These are phyloP conservation scores for Eulemur mongoz DNA, from an alignment of 2,797 vertebrate genomes.

Conservation along the genomic window DNA sequence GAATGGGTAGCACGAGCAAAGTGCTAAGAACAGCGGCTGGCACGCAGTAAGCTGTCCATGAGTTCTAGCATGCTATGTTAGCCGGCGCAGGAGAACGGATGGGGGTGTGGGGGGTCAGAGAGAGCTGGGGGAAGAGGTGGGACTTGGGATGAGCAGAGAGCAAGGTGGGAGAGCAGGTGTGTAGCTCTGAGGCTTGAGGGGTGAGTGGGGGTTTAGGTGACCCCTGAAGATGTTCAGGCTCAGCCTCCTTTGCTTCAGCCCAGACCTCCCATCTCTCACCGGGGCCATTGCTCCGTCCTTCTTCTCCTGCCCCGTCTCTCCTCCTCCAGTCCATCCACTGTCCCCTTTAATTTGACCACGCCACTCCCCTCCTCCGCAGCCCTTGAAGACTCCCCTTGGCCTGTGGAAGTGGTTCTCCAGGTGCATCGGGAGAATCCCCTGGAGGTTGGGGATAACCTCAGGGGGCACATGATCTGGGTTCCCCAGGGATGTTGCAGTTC, in stretches of 20 bases:
- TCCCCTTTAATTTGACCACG: neutral
- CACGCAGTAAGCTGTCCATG: neutral
- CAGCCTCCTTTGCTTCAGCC: neutral
- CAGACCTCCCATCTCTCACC: neutral
- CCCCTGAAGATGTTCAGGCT: neutral
- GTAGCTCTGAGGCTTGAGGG: neutral
- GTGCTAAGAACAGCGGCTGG: neutral
- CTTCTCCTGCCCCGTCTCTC: neutral
- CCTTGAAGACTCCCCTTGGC: neutral
- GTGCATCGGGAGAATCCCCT: neutral
- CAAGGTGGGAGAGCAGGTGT: neutral
- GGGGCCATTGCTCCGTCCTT: neutral
- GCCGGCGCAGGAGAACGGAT: neutral
- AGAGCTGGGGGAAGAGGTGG: neutral
- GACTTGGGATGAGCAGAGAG: neutral
- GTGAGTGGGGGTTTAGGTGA: neutral
- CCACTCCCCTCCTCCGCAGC: neutral
- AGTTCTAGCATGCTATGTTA: neutral
- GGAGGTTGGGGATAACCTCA: neutral
- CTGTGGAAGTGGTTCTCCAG: neutral
- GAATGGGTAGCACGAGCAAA: neutral
- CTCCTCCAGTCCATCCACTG: neutral
- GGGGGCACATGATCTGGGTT: neutral
- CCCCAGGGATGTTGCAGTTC: neutral
- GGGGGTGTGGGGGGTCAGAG: neutral